Evolutionary conservation across 2,888 invertebrate genomes (phyloP).

Genomic region (Therioaphis trifolii): DNA sequence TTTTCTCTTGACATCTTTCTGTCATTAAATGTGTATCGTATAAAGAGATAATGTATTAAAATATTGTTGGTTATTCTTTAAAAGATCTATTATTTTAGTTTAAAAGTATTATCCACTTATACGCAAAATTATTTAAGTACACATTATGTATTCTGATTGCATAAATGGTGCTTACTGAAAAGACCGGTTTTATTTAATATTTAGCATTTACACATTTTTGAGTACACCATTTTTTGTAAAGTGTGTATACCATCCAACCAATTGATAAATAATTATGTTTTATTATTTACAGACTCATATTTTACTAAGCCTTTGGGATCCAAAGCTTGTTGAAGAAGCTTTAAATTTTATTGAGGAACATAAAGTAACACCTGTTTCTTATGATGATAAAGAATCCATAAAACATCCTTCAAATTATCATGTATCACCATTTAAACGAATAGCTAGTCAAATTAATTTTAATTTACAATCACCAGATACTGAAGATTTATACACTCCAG

Average conservation of each 20-base stretch:
- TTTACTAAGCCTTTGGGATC: slow-evolving; percentile 86
- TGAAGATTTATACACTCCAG: slow-evolving; percentile 78
- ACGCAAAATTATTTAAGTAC: too few species aligned
- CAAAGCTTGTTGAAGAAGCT: slow-evolving; percentile 86
- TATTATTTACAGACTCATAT: slow-evolving; percentile 74
- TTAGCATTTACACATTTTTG: neutral
- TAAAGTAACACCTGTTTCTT: slow-evolving; percentile 70
- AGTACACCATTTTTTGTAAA: neutral
- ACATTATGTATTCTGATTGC: too few species aligned
- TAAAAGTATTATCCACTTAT: too few species aligned
- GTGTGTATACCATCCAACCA: neutral
- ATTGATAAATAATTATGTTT: neutral
- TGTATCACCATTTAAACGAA: slow-evolving; percentile 79
- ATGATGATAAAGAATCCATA: slow-evolving; percentile 61
- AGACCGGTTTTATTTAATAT: too few species aligned
- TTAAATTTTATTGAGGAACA: slow-evolving; percentile 85
- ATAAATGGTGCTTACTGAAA: too few species aligned
- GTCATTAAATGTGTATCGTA: too few species aligned
- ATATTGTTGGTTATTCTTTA: too few species aligned
- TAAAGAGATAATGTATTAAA: too few species aligned
- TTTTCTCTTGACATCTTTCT: too few species aligned
- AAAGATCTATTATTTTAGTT: too few species aligned
- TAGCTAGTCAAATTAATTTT: slow-evolving; percentile 81
- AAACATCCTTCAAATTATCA: slow-evolving; percentile 67
- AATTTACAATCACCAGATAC: slow-evolving; percentile 80